Evolutionary conservation across 2,888 invertebrate genomes (phyloP).

Genomic region (Petrophora chlorosata): DNA sequence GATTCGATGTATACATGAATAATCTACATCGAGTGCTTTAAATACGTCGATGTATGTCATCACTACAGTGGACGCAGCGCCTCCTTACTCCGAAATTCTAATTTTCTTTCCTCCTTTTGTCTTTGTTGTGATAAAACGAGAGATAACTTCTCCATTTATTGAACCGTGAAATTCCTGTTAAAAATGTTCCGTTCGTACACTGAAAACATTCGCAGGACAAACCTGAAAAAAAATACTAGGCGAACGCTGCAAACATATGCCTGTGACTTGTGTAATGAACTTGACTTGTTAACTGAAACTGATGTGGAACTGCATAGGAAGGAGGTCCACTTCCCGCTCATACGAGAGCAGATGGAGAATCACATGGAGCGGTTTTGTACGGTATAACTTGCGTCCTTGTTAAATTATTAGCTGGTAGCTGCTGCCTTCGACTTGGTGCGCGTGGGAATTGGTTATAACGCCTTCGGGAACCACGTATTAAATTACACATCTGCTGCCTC

Average conservation of each 20-base stretch:
- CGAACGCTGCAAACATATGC: neutral
- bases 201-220: slow-evolving; percentile 16
- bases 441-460: neutral
- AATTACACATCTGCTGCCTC: too few relatives aligned
- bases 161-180: too few relatives aligned
- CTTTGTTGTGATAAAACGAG: too few relatives aligned
- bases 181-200: slow-evolving; percentile 29
- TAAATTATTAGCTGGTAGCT: neutral
- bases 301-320: slow-evolving; percentile 58
- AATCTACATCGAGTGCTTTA: too few relatives aligned
- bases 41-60: too few relatives aligned
- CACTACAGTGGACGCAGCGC: too few relatives aligned
- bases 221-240: neutral
- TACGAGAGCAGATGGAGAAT: neutral
- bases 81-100: too few relatives aligned
- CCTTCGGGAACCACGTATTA: neutral
- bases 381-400: slow-evolving; percentile 7
- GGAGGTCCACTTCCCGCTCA: slow-evolving; percentile 30
- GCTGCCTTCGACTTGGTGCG: neutral
- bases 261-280: slow-evolving; percentile 47
- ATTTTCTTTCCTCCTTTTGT: too few relatives aligned
- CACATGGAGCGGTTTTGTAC: slow-evolving; percentile 26
- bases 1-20: too few relatives aligned
- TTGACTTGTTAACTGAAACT: slow-evolving; percentile 51
- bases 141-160: too few relatives aligned